phyloP scores from a whole-genome alignment of 1,140 invertebrate genomes.

The Orchestia grillus region DNA sequence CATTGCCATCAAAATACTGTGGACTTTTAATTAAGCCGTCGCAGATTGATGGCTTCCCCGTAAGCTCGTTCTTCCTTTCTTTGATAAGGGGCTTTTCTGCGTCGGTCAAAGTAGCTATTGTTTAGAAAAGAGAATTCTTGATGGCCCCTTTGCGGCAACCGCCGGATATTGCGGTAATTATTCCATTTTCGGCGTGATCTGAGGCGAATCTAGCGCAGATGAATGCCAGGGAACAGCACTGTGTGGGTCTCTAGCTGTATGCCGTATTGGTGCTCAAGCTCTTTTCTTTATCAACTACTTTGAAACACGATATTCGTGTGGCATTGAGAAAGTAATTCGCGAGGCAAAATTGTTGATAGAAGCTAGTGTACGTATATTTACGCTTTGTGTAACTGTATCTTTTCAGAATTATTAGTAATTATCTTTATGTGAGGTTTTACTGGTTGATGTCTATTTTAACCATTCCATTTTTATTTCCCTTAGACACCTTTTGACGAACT shows the following conservation, averaged over 20 bases:
- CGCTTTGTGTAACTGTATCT: too few species aligned
- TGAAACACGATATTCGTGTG: not conserved
- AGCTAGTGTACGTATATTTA: too few species aligned
- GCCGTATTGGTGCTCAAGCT: not conserved
- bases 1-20: constrained; percentile 54
- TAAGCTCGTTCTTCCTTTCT: constrained; percentile 17
- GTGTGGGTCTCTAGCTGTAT: not conserved
- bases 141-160: not conserved
- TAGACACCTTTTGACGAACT: too few species aligned
- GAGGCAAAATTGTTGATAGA: too few species aligned
- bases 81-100: constrained; percentile 4
- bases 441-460: too few species aligned
- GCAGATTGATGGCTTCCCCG: constrained; percentile 34
- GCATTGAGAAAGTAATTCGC: not conserved
- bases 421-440: too few species aligned
- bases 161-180: not conserved
- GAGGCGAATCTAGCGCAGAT: not conserved
- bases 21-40: constrained; percentile 31
- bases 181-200: not conserved
- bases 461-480: too few species aligned
- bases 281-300: not conserved
- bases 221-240: not conserved
- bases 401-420: too few species aligned
- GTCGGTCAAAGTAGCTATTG: constrained; percentile 4
- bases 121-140: not conserved